Percentiles rank a stretch among this genome's conserved stretches.
phyloP scores from a whole-genome alignment of 2,113 vertebrate genomes.

The rabbit (Oryctolagus cuniculus) region mOryCun1.1 NC_091432.1:6756501-6757000 shows the following conservation, averaged over 20 bases:
- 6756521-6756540: slow-evolving; percentile 36
- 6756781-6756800: slow-evolving; percentile 95
- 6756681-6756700: slow-evolving; percentile 79
- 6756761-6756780: slow-evolving; percentile 83
- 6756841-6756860: slow-evolving; percentile 94
- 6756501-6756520: background rate
- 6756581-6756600: slow-evolving; percentile 71
- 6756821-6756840: slow-evolving; percentile 93
- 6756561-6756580: slow-evolving; percentile 80
- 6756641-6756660: slow-evolving; percentile 80
- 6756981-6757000: slow-evolving; percentile 93
- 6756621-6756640: slow-evolving; percentile 79
- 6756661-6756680: slow-evolving; percentile 80
- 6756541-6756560: background rate
- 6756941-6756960: slow-evolving; percentile 92
- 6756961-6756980: slow-evolving; percentile 96
- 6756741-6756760: slow-evolving; percentile 72
- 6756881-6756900: slow-evolving; percentile 94
- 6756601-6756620: slow-evolving; percentile 76
- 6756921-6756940: slow-evolving; percentile 95
- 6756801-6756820: slow-evolving; percentile 96
- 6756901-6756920: slow-evolving; percentile 97
- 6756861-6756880: slow-evolving; percentile 93
- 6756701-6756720: slow-evolving; percentile 59
- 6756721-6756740: slow-evolving; percentile 35